phyloP scores from a whole-genome alignment of 2,113 vertebrate genomes.

The Mormyrus lacerda region DNA sequence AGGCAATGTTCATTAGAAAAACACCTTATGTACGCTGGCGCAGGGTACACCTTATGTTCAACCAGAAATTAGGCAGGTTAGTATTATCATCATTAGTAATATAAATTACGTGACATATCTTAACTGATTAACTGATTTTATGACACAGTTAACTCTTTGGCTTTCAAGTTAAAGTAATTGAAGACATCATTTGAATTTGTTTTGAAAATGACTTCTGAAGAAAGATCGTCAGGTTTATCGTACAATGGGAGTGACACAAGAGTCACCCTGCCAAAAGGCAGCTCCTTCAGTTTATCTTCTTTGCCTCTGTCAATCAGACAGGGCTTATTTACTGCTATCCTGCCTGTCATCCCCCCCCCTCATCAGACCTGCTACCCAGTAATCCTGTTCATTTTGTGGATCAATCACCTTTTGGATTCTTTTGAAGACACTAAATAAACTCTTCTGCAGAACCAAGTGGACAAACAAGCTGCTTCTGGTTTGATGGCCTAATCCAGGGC shows the following conservation, averaged over 20 bases:
- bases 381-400: background rate
- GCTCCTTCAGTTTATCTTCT: background rate
- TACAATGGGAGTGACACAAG: background rate
- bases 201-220: background rate
- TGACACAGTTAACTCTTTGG: background rate
- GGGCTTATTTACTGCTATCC: background rate
- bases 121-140: background rate
- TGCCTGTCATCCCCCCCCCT: too few relatives aligned
- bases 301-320: background rate
- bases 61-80: background rate
- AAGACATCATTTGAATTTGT: background rate
- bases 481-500: background rate
- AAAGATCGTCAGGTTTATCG: background rate
- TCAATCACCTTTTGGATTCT: background rate
- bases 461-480: background rate
- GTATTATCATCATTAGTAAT: background rate
- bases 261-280: background rate
- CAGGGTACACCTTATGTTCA: background rate
- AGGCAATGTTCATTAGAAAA: background rate
- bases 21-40: background rate
- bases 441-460: background rate
- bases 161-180: background rate
- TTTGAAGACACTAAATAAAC: background rate
- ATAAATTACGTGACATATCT: background rate
- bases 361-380: background rate